These are phyloP conservation scores for Dinomys branickii DNA, from an alignment of 2,113 vertebrate species.

Conservation along the genomic window DNA sequence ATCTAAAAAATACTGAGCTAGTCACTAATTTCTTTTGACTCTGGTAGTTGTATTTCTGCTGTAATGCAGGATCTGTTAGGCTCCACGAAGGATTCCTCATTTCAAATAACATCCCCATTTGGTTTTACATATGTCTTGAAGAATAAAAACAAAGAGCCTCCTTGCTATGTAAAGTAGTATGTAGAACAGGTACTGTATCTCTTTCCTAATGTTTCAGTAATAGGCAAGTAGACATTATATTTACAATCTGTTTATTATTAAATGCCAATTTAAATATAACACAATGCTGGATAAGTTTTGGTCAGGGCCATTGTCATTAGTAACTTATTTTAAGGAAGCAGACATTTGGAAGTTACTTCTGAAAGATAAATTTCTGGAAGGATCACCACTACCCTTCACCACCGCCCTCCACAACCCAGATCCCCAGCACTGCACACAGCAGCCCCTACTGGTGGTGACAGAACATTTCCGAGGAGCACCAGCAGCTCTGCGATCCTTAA, in stretches of 20 bases:
- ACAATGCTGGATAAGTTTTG: neutral
- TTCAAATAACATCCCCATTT: neutral
- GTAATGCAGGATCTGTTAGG: neutral
- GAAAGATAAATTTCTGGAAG: neutral
- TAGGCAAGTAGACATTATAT: neutral
- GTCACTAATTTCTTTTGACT: neutral
- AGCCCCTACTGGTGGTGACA: conserved; percentile 69
- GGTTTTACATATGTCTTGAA: neutral
- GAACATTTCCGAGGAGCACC: neutral
- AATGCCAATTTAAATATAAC: conserved; percentile 18
- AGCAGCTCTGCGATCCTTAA: neutral
- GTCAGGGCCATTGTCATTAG: neutral
- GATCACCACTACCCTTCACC: neutral
- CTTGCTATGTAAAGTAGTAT: neutral
- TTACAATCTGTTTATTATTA: neutral
- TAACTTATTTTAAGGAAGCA: neutral
- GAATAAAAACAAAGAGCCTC: neutral
- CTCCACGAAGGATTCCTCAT: neutral
- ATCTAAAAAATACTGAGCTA: neutral
- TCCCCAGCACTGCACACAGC: conserved; percentile 65
- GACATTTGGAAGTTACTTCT: neutral
- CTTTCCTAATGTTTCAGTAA: neutral
- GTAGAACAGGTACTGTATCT: neutral
- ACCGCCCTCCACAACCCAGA: neutral
- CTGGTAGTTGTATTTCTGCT: neutral